phyloP scores from a whole-genome alignment of 2,888 invertebrate genomes.

The Lasioglossum villosulum region DNA sequence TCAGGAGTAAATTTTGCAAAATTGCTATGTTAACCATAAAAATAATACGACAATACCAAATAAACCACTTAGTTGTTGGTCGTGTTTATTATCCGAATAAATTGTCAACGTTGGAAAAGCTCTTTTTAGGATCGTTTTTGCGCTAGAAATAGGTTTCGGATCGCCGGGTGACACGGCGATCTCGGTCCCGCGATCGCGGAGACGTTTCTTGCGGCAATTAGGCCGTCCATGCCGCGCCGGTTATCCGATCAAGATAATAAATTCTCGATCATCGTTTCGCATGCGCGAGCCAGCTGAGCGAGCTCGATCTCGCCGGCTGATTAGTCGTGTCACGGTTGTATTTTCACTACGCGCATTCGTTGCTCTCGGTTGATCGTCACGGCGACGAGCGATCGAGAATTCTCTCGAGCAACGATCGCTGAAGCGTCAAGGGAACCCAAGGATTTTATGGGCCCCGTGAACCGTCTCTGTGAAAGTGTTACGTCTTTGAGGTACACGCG shows the following conservation, averaged over 20 bases:
- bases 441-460: slow-evolving; percentile 37
- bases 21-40: too few species aligned
- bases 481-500: slow-evolving; percentile 5
- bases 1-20: too few species aligned
- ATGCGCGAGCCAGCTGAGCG: slow-evolving; percentile 4
- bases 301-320: slow-evolving; percentile 20
- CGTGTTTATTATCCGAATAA: background rate
- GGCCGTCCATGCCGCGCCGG: slow-evolving; percentile 5
- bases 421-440: background rate
- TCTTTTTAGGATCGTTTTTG: background rate
- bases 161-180: background rate
- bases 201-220: slow-evolving; percentile 25
- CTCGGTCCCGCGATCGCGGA: slow-evolving; percentile 19
- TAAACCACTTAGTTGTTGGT: too few species aligned
- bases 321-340: slow-evolving; percentile 20
- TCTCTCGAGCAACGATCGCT: background rate
- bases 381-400: slow-evolving; percentile 11
- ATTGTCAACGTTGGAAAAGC: background rate
- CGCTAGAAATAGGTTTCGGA: background rate
- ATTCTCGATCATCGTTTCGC: slow-evolving; percentile 22
- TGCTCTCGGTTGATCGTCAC: background rate
- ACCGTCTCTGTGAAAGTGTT: slow-evolving; percentile 28
- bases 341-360: background rate
- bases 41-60: too few species aligned
- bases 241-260: slow-evolving; percentile 32